Conservation (phyloP, 2,113 vertebrate species). For the Capreolus pygargus region DNA sequence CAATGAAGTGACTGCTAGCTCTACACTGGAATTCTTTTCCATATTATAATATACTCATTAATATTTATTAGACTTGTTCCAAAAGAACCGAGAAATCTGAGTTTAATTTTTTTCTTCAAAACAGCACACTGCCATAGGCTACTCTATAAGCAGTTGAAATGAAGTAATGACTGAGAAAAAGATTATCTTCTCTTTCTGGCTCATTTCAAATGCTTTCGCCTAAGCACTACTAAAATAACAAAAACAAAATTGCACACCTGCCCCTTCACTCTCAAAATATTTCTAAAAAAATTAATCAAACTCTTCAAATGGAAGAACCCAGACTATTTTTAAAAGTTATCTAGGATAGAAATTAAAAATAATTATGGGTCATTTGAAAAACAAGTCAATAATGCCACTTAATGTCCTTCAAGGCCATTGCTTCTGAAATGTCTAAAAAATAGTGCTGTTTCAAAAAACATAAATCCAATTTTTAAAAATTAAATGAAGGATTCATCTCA, state of each 20-base stretch:
- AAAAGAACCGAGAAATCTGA: not conserved
- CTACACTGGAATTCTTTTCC: conserved; percentile 14
- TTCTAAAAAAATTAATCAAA: not conserved
- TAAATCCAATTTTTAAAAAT: not conserved
- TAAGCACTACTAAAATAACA: not conserved
- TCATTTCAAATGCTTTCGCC: not conserved
- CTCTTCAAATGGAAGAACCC: not conserved
- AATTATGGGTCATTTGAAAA: conserved; percentile 26
- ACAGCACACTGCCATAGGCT: not conserved
- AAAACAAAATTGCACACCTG: not conserved
- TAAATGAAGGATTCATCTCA: not conserved
- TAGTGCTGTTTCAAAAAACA: not conserved
- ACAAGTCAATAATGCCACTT: not conserved
- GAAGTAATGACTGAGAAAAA: not conserved
- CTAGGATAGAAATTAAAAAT: conserved; percentile 4
- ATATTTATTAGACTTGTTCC: not conserved
- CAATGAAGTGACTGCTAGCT: not conserved
- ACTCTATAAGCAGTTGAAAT: not conserved
- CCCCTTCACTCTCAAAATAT: not conserved
- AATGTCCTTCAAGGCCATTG: not conserved
- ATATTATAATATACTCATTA: conserved; percentile 33
- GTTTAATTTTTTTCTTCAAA: not conserved
- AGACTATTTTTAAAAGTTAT: conserved; percentile 17
- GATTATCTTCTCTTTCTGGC: not conserved
- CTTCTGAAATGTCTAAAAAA: conserved; percentile 1